Conservation (phyloP, 37 sponge, comb jelly and placozoan genomes). For the Cliona cf. orientalis region DNA sequence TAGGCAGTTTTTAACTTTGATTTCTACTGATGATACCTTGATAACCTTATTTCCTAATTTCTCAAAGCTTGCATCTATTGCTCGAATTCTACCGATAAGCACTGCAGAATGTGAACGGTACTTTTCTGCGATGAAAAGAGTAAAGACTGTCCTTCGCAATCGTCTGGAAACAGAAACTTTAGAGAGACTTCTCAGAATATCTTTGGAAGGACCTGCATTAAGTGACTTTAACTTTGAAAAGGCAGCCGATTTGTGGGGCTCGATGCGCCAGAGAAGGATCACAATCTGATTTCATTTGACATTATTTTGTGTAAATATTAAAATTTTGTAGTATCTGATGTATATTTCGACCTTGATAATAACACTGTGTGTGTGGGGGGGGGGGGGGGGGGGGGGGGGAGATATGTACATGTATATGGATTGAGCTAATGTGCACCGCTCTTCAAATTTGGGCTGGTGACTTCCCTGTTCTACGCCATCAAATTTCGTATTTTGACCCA, state of each 20-base stretch:
- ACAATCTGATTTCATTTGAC: neutral
- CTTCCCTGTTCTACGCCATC: too few relatives aligned
- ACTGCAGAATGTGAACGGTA: constrained; percentile 38
- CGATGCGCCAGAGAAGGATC: neutral
- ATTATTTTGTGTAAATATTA: too few relatives aligned
- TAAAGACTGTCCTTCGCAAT: constrained; percentile 43
- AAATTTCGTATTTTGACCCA: too few relatives aligned
- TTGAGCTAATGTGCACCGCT: too few relatives aligned
- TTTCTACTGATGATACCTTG: neutral
- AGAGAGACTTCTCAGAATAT: constrained; percentile 22
- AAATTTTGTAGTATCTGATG: too few relatives aligned
- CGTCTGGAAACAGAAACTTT: constrained; percentile 30
- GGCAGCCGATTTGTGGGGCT: constrained; percentile 14
- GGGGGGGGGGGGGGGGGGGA: too few relatives aligned
- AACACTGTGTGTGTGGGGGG: too few relatives aligned
- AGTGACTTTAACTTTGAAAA: constrained; percentile 18
- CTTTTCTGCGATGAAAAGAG: constrained; percentile 30
- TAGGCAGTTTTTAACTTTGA: neutral
- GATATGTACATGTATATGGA: too few relatives aligned
- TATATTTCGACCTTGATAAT: too few relatives aligned
- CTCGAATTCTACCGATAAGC: constrained; percentile 19
- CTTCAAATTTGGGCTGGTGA: too few relatives aligned
- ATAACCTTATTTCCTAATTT: constrained; percentile 4
- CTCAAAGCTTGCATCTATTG: constrained; percentile 1
- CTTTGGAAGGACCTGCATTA: constrained; percentile 34